phyloP scores from a whole-genome alignment of 1,140 invertebrate species.

The Dryas iulia region DNA sequence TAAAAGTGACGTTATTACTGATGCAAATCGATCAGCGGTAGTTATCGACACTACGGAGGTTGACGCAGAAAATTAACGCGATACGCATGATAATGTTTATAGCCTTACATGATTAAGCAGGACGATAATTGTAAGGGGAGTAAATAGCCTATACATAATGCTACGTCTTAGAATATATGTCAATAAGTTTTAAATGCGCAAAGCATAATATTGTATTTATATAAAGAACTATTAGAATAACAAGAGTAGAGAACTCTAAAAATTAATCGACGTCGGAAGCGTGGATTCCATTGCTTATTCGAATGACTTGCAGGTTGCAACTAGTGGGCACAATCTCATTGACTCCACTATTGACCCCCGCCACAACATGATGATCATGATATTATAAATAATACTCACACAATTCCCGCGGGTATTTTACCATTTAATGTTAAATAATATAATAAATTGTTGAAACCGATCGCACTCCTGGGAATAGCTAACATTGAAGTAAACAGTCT shows the following conservation, averaged over 20 bases:
- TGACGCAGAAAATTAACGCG: constrained; percentile 11
- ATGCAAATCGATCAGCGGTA: constrained; percentile 76
- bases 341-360: constrained; percentile 73
- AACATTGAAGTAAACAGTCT: constrained; percentile 39
- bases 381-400: constrained; percentile 69
- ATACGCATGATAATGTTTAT: constrained; percentile 55
- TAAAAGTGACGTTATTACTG: constrained; percentile 77
- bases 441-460: constrained; percentile 48
- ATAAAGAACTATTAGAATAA: constrained; percentile 16
- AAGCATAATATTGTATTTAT: neutral
- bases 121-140: constrained; percentile 47
- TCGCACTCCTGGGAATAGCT: constrained; percentile 47
- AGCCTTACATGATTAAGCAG: constrained; percentile 63
- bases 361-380: constrained; percentile 55
- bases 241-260: constrained; percentile 23
- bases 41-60: constrained; percentile 61
- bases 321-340: constrained; percentile 71
- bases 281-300: constrained; percentile 63
- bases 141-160: neutral
- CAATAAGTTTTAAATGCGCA: neutral
- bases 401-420: constrained; percentile 58
- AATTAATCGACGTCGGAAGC: constrained; percentile 65
- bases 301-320: constrained; percentile 69
- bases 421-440: constrained; percentile 36
- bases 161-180: neutral